Evolutionary conservation across 2,888 invertebrate species (phyloP).

Genomic region (Dorcus hopei): DNA sequence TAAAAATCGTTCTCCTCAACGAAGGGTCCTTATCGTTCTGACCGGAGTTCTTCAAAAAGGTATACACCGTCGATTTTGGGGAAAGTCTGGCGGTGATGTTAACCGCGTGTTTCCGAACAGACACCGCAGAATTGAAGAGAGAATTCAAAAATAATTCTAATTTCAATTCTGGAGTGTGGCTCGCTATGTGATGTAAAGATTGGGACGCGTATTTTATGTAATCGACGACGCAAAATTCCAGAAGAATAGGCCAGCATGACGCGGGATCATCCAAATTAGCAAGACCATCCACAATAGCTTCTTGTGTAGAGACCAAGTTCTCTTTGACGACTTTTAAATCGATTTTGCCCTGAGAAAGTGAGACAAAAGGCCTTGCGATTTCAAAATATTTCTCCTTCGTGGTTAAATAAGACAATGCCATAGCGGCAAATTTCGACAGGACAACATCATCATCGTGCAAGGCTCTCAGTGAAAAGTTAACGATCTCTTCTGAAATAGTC

Average conservation of each 20-base stretch:
- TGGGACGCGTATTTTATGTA: slow-evolving; percentile 9
- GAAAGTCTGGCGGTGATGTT: slow-evolving; percentile 3
- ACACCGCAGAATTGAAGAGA: slow-evolving; percentile 10
- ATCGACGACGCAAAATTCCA: slow-evolving; percentile 15
- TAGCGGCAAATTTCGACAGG: background rate
- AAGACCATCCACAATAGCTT: slow-evolving; percentile 1
- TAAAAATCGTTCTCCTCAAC: background rate
- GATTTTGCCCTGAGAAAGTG: background rate
- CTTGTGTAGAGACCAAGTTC: background rate
- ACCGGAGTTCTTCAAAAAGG: background rate
- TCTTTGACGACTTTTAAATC: background rate
- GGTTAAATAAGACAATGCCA: background rate
- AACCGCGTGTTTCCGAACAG: slow-evolving; percentile 16
- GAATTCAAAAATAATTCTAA: background rate
- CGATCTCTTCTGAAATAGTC: too few species aligned
- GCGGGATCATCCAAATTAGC: slow-evolving; percentile 7
- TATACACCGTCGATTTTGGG: background rate
- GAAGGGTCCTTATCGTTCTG: background rate
- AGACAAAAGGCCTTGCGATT: background rate
- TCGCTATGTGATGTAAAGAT: slow-evolving; percentile 3
- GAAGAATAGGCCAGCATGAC: background rate
- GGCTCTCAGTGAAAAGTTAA: too few species aligned
- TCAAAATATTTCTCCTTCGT: background rate
- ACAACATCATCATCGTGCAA: background rate
- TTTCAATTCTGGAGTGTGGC: slow-evolving; percentile 9